Evolutionary conservation across 2,888 invertebrate genomes (phyloP), one percentile per base, ranked within the genome.

Genomic region (Agapostemon virescens): DNA sequence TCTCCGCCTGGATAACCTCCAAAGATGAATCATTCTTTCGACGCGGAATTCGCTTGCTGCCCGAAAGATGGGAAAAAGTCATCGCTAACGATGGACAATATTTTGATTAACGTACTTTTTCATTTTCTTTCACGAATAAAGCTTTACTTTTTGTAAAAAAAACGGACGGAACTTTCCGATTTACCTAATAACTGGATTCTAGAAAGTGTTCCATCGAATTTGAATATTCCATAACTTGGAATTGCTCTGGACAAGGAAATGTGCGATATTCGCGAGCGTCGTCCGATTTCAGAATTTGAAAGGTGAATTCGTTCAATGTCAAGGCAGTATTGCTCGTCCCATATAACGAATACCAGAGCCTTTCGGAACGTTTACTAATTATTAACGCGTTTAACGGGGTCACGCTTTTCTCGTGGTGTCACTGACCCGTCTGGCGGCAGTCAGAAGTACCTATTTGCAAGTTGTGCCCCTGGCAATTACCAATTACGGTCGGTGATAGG

Each of bases 401-500:
- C 49, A n/a, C 17, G 64, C 26, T 36, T 20, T 42, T 74, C 69
- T 72, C 81, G 68, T 61, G 45, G 70, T 79, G 74, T 80, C 84
- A 76, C 76, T 42, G 81, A 80, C 69, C 77, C 70, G 79, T 79
- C 77, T 77, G 70, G 23, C 77, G 68, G 67, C 76, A 64, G 69
- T 78, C 73, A 67, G 77, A 82, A 83, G 78, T 79, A 77, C 40
- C 78, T 80, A 81, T 77, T 82, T 69, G 77, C 82, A 58, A 79
- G 76, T 77, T 79, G 77, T 79, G 84, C 83, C 67, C 81, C 82
- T 74, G 77, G 72, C 87, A 88, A 87, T 87, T 87, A 87, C 83
- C 87, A 88, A 87, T 88, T 88, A 86, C 81, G 81, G 74, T 75
- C 79, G 72, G 70, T 79, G 83, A 84, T 77, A 79, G 79, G 79